Evolutionary conservation across 2,797 vertebrate species (phyloP).

Genomic region (Neoniphon sammara): DNA sequence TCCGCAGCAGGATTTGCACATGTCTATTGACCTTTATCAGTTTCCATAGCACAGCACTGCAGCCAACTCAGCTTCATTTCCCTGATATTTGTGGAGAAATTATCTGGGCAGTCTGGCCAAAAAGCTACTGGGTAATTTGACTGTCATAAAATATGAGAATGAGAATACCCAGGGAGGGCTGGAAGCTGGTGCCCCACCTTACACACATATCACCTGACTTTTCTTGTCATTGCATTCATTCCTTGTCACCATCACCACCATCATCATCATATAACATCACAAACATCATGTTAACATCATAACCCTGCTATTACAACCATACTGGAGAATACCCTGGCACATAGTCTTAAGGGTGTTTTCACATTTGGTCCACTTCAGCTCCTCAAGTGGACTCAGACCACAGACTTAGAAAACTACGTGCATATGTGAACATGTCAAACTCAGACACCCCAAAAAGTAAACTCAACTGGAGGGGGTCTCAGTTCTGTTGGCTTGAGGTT

Average conservation of each 20-base stretch:
- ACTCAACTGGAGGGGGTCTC: too few relatives aligned
- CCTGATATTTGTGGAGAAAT: constrained; percentile 49
- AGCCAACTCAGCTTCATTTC: constrained; percentile 50
- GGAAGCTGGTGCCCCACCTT: background rate
- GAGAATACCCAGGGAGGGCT: background rate
- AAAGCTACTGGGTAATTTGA: constrained; percentile 39
- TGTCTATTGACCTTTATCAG: constrained; percentile 69
- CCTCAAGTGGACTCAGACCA: too few relatives aligned
- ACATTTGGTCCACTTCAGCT: too few relatives aligned
- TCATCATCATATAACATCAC: constrained; percentile 5
- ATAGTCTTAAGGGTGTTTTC: background rate
- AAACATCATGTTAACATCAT: constrained; percentile 17
- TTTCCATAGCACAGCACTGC: constrained; percentile 56
- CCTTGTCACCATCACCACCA: constrained; percentile 33
- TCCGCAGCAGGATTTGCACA: constrained; percentile 63
- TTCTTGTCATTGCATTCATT: constrained; percentile 34
- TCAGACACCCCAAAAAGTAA: too few relatives aligned
- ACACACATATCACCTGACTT: constrained; percentile 13
- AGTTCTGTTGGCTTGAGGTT: too few relatives aligned
- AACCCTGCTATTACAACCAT: constrained; percentile 17
- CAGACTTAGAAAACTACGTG: too few relatives aligned
- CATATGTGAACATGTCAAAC: too few relatives aligned
- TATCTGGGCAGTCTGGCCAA: constrained; percentile 25
- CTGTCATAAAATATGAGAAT: constrained; percentile 37
- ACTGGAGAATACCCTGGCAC: constrained; percentile 7